These are phyloP conservation scores for Coenonympha glycerion DNA, from an alignment of 2,888 invertebrate genomes.

Conservation along the genomic window DNA sequence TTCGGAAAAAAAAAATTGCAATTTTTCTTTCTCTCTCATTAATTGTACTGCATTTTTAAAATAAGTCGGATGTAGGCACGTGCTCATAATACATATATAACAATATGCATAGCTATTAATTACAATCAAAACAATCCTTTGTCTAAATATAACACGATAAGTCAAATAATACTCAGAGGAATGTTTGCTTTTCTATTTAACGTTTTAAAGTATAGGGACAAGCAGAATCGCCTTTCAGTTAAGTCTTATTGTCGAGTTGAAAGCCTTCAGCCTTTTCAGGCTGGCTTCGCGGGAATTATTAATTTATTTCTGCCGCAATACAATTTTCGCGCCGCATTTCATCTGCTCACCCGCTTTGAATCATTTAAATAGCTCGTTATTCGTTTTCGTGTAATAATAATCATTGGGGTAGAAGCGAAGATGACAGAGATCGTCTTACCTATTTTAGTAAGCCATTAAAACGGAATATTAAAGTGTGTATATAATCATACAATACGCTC, in stretches of 20 bases:
- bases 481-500: no score
- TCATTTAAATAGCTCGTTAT: slow-evolving; percentile 21
- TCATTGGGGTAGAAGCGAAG: slow-evolving; percentile 2
- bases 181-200: slow-evolving; percentile 39
- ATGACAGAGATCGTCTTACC: not conserved
- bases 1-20: not conserved
- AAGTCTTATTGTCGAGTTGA: slow-evolving; percentile 57
- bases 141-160: not conserved
- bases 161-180: slow-evolving; percentile 2
- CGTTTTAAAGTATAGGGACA: slow-evolving; percentile 46
- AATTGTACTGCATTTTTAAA: no score
- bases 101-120: not conserved
- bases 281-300: slow-evolving; percentile 59
- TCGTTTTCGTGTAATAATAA: slow-evolving; percentile 15
- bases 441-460: not conserved
- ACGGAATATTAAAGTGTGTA: no score
- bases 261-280: slow-evolving; percentile 58
- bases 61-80: no score
- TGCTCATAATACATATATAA: no score
- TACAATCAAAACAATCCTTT: not conserved
- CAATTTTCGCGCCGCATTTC: slow-evolving; percentile 39
- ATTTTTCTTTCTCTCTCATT: not conserved
- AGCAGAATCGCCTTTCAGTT: slow-evolving; percentile 62
- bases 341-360: slow-evolving; percentile 24
- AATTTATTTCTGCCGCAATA: slow-evolving; percentile 52